Percentiles rank a stretch among this genome's conserved stretches.
These are phyloP conservation scores for Eubasilissa regina DNA, from an alignment of 1,140 invertebrate species.

Conservation along the genomic window DNA sequence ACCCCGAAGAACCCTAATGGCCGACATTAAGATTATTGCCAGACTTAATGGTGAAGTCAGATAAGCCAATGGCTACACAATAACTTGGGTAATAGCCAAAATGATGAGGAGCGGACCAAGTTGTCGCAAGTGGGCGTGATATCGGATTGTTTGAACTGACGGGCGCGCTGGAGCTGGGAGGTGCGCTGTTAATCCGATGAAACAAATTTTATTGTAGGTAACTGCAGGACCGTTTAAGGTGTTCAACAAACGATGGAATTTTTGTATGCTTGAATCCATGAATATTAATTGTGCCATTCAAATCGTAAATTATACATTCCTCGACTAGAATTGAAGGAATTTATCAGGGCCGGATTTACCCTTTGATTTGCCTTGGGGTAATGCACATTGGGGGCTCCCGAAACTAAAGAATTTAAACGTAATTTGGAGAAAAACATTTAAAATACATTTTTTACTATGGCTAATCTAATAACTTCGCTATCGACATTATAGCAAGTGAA, in stretches of 20 bases:
- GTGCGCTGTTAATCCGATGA: constrained; percentile 14
- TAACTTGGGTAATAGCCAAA: constrained; percentile 52
- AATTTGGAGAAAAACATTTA: too few species aligned
- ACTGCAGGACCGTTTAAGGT: neutral
- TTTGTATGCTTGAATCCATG: neutral
- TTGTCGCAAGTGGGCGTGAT: constrained; percentile 21
- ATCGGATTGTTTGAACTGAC: constrained; percentile 4
- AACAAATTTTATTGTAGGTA: constrained; percentile 10
- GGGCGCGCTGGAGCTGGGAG: constrained; percentile 2
- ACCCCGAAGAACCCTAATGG: constrained; percentile 33
- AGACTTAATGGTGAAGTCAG: constrained; percentile 51
- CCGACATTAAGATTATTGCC: constrained; percentile 55
- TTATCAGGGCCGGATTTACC: too few species aligned
- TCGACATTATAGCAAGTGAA: too few species aligned
- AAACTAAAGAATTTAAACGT: too few species aligned
- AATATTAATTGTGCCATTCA: too few species aligned
- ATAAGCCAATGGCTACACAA: constrained; percentile 54
- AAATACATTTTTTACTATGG: too few species aligned
- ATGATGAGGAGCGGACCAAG: constrained; percentile 22
- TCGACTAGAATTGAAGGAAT: too few species aligned
- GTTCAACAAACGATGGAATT: neutral
- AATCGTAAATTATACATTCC: too few species aligned
- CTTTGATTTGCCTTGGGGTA: too few species aligned
- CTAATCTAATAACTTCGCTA: too few species aligned
- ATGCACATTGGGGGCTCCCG: too few species aligned